A percentile compares a stretch with the other conserved stretches of the same genome.
These are phyloP conservation scores for Matsumurasca onukii DNA, from an alignment of 1,140 invertebrate genomes.

Conservation along the genomic window DNA sequence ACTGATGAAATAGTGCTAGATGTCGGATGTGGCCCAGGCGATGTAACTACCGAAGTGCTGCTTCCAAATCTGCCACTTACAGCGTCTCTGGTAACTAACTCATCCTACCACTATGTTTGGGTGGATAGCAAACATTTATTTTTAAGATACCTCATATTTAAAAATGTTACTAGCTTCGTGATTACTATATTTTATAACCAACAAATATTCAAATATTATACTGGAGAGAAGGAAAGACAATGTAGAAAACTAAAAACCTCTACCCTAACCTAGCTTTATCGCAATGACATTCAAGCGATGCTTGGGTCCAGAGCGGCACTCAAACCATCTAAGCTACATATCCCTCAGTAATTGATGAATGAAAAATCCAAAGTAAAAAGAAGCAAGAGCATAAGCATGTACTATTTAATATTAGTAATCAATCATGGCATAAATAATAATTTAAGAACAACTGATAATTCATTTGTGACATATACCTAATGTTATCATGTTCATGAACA, in stretches of 20 bases:
- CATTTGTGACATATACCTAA: no score
- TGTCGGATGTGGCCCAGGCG: slow-evolving; percentile 76
- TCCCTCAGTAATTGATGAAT: no score
- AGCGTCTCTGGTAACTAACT: slow-evolving; percentile 35
- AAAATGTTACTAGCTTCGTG: background rate
- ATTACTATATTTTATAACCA: background rate
- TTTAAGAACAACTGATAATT: no score
- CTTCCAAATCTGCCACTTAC: slow-evolving; percentile 58
- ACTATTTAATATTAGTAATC: no score
- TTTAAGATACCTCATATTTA: background rate
- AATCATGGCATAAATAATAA: no score
- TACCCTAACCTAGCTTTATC: background rate
- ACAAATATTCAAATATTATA: background rate
- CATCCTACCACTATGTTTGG: background rate
- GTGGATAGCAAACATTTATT: background rate
- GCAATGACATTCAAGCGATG: no score
- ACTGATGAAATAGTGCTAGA: slow-evolving; percentile 55
- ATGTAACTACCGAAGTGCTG: slow-evolving; percentile 68
- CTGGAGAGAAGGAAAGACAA: background rate
- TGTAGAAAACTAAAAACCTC: background rate
- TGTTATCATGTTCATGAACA: no score
- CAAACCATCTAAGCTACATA: no score
- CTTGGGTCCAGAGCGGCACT: no score
- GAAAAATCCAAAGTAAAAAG: no score
- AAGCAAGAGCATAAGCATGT: no score